These are phyloP conservation scores for Bubalus kerabau DNA, from an alignment of 2,113 vertebrate genomes.

Conservation along the genomic window DNA sequence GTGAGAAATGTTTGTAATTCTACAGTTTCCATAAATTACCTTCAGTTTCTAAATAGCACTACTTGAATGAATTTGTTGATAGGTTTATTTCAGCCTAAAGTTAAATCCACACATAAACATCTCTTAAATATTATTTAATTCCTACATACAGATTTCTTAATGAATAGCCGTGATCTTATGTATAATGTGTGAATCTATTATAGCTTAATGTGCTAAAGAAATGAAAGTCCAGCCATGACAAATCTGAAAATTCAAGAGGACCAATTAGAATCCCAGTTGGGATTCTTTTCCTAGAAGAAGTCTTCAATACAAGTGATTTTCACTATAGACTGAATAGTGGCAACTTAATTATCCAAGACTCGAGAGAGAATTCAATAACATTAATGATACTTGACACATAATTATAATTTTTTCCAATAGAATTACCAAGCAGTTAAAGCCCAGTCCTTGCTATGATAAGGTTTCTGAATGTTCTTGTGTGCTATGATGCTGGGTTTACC, in stretches of 20 bases:
- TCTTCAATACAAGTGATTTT: constrained; percentile 48
- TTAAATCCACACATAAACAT: not conserved
- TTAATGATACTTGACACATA: constrained; percentile 53
- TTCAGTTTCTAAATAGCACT: not conserved
- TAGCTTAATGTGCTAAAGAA: not conserved
- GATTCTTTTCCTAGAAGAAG: constrained; percentile 2
- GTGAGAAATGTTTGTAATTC: not conserved
- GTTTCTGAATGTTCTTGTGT: not conserved
- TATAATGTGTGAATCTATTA: not conserved
- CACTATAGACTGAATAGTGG: constrained; percentile 13
- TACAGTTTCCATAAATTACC: not conserved
- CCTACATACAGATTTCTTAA: not conserved
- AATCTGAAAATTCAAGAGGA: not conserved
- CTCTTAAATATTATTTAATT: not conserved
- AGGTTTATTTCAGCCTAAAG: not conserved
- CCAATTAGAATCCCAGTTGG: not conserved
- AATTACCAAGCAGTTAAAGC: constrained; percentile 10
- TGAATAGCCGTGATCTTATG: not conserved
- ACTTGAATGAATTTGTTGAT: not conserved
- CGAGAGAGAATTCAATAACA: constrained; percentile 33
- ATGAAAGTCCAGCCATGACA: not conserved
- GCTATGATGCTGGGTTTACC: not conserved
- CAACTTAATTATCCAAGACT: constrained; percentile 61
- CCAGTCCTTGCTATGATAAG: not conserved
- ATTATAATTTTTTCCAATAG: constrained; percentile 64